A percentile compares a stretch with the other conserved stretches of the same genome.
These are phyloP conservation scores for Scrobipalpa costella DNA, from an alignment of 2,888 invertebrate genomes.

Conservation along the genomic window DNA sequence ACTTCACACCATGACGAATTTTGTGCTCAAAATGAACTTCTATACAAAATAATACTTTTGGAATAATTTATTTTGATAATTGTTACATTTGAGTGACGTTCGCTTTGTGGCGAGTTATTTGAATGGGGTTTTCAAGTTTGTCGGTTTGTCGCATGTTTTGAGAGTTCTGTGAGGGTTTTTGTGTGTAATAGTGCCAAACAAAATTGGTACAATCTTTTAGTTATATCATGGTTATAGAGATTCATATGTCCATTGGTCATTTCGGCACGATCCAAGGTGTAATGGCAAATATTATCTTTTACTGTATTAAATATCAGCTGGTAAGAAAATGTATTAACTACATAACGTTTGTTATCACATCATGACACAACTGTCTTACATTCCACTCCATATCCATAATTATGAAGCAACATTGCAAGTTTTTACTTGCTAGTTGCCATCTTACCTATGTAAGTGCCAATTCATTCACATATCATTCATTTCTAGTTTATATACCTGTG, in stretches of 20 bases:
- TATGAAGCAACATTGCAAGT: neutral
- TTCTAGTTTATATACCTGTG: neutral
- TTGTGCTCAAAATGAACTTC: conserved; percentile 43
- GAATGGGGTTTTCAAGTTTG: neutral
- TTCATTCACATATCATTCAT: conserved; percentile 10
- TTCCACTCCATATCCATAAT: neutral
- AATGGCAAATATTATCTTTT: neutral
- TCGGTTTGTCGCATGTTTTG: neutral
- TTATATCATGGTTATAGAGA: neutral
- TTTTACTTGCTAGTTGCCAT: no score
- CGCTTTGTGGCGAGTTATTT: neutral
- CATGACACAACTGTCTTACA: no score
- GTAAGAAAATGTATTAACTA: no score
- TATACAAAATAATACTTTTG: conserved; percentile 21
- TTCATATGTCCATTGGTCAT: neutral
- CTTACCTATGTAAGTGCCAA: neutral
- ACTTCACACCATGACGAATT: conserved; percentile 43
- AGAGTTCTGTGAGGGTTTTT: neutral
- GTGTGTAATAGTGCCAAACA: conserved; percentile 5
- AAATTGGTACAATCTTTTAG: neutral
- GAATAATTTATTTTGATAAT: conserved; percentile 21
- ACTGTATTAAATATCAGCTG: no score
- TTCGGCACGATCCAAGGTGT: neutral
- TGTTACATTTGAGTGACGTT: neutral
- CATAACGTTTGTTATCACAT: no score